A percentile compares a stretch with the other conserved stretches of the same genome.
Evolutionary conservation across 30 jellyfish, hydroid and myxozoan genomes (phyloP).

Genomic region (Turritopsis dohrnii): DNA sequence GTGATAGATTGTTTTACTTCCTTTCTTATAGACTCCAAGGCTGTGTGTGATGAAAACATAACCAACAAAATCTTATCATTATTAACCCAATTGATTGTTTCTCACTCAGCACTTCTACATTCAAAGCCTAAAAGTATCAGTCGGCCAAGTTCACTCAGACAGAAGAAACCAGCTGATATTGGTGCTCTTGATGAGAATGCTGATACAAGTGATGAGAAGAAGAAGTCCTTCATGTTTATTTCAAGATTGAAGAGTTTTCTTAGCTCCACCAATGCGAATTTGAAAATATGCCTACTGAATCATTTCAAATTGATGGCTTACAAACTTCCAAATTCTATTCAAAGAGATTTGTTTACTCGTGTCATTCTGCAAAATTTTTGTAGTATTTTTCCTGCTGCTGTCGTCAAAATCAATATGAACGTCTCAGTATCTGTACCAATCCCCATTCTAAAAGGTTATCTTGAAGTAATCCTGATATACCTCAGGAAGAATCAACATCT

Average conservation of each 20-base stretch:
- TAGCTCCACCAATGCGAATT: neutral
- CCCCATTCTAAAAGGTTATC: neutral
- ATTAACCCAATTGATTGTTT: neutral
- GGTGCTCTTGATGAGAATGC: constrained; percentile 21
- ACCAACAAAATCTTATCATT: neutral
- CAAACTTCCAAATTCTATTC: neutral
- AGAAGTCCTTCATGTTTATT: neutral
- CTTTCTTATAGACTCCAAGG: neutral
- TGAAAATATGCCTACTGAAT: constrained; percentile 9
- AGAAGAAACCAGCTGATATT: neutral
- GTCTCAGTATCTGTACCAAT: neutral
- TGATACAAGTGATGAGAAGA: constrained; percentile 38
- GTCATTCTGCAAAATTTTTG: constrained; percentile 10
- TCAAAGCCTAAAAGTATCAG: neutral
- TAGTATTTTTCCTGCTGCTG: neutral
- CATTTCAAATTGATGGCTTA: constrained; percentile 1
- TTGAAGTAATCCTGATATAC: neutral
- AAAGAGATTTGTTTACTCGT: neutral
- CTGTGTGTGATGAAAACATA: constrained; percentile 8
- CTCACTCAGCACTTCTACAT: neutral
- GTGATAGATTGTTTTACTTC: no score
- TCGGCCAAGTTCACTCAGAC: neutral
- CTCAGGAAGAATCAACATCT: neutral
- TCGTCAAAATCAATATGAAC: neutral
- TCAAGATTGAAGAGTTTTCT: constrained; percentile 13